phyloP scores from a whole-genome alignment of 2,797 vertebrate genomes.

The Acanthurus lineatus region DNA sequence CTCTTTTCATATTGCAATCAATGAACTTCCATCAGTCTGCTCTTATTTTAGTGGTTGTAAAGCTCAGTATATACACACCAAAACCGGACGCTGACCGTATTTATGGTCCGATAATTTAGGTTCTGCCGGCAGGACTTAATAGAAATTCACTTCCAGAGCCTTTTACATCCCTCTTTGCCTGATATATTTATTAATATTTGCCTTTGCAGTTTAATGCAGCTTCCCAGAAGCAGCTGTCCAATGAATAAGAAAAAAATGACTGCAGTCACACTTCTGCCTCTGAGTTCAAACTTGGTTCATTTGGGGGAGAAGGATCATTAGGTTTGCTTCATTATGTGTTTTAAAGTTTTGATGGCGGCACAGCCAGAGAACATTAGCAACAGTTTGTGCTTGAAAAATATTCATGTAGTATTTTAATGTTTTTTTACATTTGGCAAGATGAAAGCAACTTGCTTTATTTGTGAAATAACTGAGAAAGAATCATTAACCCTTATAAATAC shows the following conservation, averaged over 20 bases:
- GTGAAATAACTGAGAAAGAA: too few species aligned
- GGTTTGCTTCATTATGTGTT: constrained; percentile 33
- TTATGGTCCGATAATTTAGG: constrained; percentile 66
- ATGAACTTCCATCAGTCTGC: constrained; percentile 42
- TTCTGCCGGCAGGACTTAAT: constrained; percentile 65
- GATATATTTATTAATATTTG: constrained; percentile 60
- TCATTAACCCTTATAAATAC: too few species aligned
- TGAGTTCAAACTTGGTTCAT: constrained; percentile 13
- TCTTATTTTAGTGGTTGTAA: constrained; percentile 51
- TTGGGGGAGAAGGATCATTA: constrained; percentile 12
- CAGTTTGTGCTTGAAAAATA: background rate
- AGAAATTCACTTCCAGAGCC: constrained; percentile 67
- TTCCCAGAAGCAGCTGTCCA: constrained; percentile 38
- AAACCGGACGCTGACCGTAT: constrained; percentile 23
- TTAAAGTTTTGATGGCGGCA: constrained; percentile 19
- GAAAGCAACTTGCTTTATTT: background rate
- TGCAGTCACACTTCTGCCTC: constrained; percentile 8
- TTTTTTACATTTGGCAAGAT: background rate
- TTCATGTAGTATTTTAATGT: background rate
- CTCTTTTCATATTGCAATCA: constrained; percentile 26
- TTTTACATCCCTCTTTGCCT: constrained; percentile 47
- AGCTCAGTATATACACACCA: constrained; percentile 25
- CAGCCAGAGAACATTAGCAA: background rate
- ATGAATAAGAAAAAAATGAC: constrained; percentile 23
- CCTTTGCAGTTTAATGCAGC: constrained; percentile 21